These are phyloP conservation scores for Hyperoplus immaculatus DNA, from an alignment of 2,797 vertebrate species.

Conservation along the genomic window DNA sequence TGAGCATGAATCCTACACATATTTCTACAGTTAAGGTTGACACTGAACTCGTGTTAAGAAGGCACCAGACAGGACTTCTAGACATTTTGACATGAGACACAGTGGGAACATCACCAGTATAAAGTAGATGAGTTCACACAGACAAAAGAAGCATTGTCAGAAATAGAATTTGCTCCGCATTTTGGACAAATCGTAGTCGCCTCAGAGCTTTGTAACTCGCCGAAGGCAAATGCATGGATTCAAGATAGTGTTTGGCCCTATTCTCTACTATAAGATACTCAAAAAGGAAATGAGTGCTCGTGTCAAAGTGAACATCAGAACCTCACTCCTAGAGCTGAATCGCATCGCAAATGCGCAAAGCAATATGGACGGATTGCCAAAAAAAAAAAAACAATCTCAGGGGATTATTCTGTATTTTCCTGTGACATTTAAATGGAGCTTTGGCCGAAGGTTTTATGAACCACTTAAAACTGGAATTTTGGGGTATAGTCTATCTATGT, in stretches of 20 bases:
- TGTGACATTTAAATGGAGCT: conserved; percentile 60
- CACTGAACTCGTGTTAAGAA: too few species aligned
- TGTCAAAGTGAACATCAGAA: not conserved
- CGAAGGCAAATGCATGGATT: not conserved
- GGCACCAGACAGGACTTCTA: not conserved
- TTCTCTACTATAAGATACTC: conserved; percentile 11
- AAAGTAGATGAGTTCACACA: not conserved
- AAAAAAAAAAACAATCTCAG: conserved; percentile 43
- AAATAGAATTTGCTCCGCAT: not conserved
- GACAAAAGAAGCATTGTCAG: not conserved
- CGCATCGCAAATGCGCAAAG: conserved; percentile 32
- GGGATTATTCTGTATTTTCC: conserved; percentile 67
- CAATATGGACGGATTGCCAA: conserved; percentile 45
- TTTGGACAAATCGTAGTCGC: not conserved
- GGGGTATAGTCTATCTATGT: conserved; percentile 32
- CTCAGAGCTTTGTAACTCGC: conserved; percentile 7
- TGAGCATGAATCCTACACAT: too few species aligned
- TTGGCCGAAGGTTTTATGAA: conserved; percentile 65
- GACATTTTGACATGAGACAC: not conserved
- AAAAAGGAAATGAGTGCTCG: not conserved
- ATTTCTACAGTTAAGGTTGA: too few species aligned
- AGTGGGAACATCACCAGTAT: not conserved
- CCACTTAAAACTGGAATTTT: conserved; percentile 67
- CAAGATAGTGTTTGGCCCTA: conserved; percentile 21
- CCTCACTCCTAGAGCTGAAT: conserved; percentile 1